Conservation (phyloP, 1,140 invertebrate genomes). For the Telenomus remus region DNA sequence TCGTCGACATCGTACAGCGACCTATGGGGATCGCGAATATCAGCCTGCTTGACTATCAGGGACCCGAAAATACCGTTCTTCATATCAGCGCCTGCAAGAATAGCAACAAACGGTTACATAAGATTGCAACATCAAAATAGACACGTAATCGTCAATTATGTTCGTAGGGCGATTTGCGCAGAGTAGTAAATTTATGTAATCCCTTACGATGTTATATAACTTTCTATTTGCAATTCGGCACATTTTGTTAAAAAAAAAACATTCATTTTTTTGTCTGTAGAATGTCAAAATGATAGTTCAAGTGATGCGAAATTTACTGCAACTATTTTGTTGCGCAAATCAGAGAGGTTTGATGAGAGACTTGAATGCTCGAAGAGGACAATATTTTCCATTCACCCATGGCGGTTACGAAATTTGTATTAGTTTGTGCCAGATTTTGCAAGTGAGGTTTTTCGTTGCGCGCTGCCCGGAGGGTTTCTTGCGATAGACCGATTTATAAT, state of each 20-base stretch:
- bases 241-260: background rate
- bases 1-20: constrained; percentile 86
- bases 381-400: no score
- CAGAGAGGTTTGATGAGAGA: no score
- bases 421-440: no score
- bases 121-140: constrained; percentile 7
- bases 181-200: constrained; percentile 17
- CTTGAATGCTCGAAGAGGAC: no score
- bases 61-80: constrained; percentile 87
- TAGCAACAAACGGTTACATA: constrained; percentile 6
- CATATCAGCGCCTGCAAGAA: constrained; percentile 78
- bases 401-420: no score
- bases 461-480: no score
- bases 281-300: no score
- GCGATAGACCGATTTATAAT: no score
- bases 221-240: background rate
- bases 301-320: no score
- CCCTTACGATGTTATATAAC: constrained; percentile 2
- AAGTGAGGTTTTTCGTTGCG: no score
- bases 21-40: constrained; percentile 80
- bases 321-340: no score
- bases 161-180: constrained; percentile 3
- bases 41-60: constrained; percentile 85
- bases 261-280: no score
- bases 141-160: constrained; percentile 22